Conservation (phyloP, 2,797 vertebrate genomes). For the Bradypodion ventrale region DNA sequence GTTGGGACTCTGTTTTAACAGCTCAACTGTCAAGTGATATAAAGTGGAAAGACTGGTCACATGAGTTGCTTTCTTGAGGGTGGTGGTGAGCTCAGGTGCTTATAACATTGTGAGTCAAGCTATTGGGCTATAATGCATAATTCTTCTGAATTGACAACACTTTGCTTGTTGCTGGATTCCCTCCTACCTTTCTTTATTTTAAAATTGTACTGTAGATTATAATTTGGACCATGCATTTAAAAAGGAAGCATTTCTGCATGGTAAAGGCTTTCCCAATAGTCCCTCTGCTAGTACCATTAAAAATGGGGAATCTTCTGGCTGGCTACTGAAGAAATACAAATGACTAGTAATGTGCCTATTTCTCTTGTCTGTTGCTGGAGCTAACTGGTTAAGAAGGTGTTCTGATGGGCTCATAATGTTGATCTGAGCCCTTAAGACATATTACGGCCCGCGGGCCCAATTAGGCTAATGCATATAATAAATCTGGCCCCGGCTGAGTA, state of each 20-base stretch:
- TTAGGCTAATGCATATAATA: too few species aligned
- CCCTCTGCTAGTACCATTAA: not conserved
- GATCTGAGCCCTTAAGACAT: too few species aligned
- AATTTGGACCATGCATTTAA: not conserved
- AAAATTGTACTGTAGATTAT: not conserved
- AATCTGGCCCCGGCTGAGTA: too few species aligned
- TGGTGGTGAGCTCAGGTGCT: not conserved
- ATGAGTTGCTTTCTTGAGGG: not conserved
- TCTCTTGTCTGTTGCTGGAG: not conserved
- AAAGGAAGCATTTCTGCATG: not conserved
- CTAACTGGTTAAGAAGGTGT: not conserved
- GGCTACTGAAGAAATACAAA: not conserved
- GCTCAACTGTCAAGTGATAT: not conserved
- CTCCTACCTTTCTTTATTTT: not conserved
- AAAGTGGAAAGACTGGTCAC: not conserved
- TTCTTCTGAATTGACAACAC: too few species aligned
- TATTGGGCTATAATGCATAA: not conserved
- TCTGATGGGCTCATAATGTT: not conserved
- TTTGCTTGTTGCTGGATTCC: too few species aligned
- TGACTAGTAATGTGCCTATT: not conserved
- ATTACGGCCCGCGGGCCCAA: too few species aligned
- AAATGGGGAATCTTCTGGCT: not conserved
- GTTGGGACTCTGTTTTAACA: not conserved
- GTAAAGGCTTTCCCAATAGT: not conserved
- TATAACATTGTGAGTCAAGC: not conserved